Base-by-base conservation (phyloP, 2,797 vertebrate genomes). In the Microhierax caerulescens region DNA sequence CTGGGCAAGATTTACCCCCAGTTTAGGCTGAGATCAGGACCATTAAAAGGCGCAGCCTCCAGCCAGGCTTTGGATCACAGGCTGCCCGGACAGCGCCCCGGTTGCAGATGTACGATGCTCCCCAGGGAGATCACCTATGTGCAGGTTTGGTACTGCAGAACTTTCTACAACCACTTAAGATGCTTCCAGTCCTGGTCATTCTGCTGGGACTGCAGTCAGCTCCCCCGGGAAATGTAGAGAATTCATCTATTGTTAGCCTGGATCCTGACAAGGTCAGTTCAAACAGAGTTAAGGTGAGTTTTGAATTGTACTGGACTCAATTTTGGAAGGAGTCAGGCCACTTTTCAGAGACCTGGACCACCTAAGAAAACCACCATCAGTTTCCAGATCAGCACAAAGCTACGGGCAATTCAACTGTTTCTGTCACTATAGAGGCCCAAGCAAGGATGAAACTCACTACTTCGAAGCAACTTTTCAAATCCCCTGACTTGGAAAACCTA, bases 41-140 rank as follows among this genome's bases (percentile, higher is more conserved):
- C 3, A 51, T 43, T 41, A 84, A 32, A 57, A 63, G 1, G 2
- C 6, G 23, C 19, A 39, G 60, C 11, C 34, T 65, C 36, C n/a
- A 20, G 53, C 4, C 0, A 1, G 41, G 47, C 15, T 65, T 11
- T 45, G 34, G 37, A 22, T 43, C 20, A 8, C 43, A 45, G 34
- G 3, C 17, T 37, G 24, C 28, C 50, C 61, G 8, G 36, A 22
- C 13, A 56, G 60, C 47, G 10, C 22, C 59, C 57, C 6, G 27
- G 24, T 3, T 39, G 67, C 4, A 13, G 37, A 32, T 4, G 20
- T 1, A 23, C 1, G 14, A 3, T 18, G 45, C 25, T n/a, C 61
- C 32, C 34, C 34, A 27, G 50, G 30, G 47, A 78, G 48, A 60
- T 23, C n/a, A 30, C 15, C 48, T 7, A 20, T 1, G 1, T 2